Conservation (phyloP, 1,140 invertebrate genomes). For the Thaumatotibia leucotreta region DNA sequence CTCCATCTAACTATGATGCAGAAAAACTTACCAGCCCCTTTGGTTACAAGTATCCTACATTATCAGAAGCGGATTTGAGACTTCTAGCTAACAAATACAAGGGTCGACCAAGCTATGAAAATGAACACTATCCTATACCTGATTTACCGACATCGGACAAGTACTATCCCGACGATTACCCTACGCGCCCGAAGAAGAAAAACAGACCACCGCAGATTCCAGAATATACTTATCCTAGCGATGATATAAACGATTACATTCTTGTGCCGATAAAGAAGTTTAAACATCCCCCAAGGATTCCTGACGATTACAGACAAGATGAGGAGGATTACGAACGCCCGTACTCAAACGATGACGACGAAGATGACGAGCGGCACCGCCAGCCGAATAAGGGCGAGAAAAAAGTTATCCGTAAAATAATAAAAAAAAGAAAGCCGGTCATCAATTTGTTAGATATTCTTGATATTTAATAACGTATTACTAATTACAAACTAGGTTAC, state of each 20-base stretch:
- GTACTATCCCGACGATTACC: constrained; percentile 45
- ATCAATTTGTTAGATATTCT: constrained; percentile 67
- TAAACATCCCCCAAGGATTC: constrained; percentile 45
- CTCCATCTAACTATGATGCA: constrained; percentile 39
- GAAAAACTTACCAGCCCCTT: constrained; percentile 41
- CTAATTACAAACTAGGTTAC: constrained; percentile 56
- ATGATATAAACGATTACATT: constrained; percentile 58
- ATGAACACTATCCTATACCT: constrained; percentile 12
- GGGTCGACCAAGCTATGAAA: constrained; percentile 21
- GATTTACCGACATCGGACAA: constrained; percentile 43
- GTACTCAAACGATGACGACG: constrained; percentile 39
- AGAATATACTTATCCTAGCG: constrained; percentile 35
- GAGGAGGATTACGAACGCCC: constrained; percentile 54
- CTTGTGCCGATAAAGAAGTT: constrained; percentile 63
- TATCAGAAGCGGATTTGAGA: constrained; percentile 35
- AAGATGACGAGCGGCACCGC: constrained; percentile 42
- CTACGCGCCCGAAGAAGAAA: constrained; percentile 54
- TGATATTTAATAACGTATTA: constrained; percentile 51
- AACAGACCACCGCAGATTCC: constrained; percentile 46
- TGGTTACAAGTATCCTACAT: constrained; percentile 40
- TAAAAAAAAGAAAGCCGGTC: constrained; percentile 56
- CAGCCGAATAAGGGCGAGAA: constrained; percentile 39
- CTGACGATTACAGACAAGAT: constrained; percentile 42
- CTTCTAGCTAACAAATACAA: constrained; percentile 43
- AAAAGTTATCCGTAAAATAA: constrained; percentile 61